phyloP scores from a whole-genome alignment of 2,888 invertebrate genomes.

The Willowsia nigromaculata region DNA sequence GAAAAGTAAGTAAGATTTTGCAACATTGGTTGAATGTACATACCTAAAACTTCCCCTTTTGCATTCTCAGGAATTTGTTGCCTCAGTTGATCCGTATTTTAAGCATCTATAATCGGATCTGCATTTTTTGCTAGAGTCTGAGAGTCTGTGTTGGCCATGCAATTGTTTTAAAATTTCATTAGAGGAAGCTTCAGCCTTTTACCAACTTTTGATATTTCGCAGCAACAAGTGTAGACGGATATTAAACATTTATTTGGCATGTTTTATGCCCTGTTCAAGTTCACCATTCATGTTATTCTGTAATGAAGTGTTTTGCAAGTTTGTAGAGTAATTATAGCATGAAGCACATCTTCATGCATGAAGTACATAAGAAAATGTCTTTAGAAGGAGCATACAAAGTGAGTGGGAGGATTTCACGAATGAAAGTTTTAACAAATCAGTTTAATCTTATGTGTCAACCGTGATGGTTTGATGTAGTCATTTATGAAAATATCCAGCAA shows the following conservation, averaged over 20 bases:
- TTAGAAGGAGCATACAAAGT: not conserved
- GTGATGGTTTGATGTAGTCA: too few relatives aligned
- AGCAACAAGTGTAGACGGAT: not conserved
- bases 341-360: constrained; percentile 4
- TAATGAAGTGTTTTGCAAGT: constrained; percentile 7
- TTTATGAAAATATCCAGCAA: too few relatives aligned
- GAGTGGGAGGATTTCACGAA: not conserved
- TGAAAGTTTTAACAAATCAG: not conserved
- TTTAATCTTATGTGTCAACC: not conserved
- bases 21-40: not conserved
- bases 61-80: not conserved
- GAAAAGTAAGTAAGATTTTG: not conserved
- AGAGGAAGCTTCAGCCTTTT: not conserved
- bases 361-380: not conserved
- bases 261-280: not conserved
- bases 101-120: too few relatives aligned
- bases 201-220: not conserved
- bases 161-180: constrained; percentile 9
- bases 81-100: not conserved
- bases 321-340: constrained; percentile 18
- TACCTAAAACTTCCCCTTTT: not conserved
- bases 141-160: not conserved
- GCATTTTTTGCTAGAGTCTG: too few relatives aligned
- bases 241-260: not conserved
- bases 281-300: not conserved